Conservation (phyloP, 2,113 vertebrate species). For the Etheostoma spectabile region DNA sequence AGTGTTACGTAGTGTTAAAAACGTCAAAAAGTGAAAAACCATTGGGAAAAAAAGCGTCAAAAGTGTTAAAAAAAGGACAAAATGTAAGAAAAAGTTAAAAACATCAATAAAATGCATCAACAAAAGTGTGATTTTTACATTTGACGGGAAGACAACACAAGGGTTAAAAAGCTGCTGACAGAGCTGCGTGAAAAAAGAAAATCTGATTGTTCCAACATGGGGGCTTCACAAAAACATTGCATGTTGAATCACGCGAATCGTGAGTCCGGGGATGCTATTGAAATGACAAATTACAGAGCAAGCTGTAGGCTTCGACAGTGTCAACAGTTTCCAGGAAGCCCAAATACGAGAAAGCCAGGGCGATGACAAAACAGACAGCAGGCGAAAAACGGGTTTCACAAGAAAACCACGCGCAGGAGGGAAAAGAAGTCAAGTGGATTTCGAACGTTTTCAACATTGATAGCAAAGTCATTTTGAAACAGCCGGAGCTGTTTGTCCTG, state of each 20-base stretch:
- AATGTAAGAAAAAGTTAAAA: too few species aligned
- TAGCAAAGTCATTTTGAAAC: constrained; percentile 20
- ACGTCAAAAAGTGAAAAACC: too few species aligned
- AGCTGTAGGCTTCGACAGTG: constrained; percentile 34
- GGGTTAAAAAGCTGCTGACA: not conserved
- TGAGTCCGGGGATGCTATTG: constrained; percentile 5
- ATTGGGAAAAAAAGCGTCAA: too few species aligned
- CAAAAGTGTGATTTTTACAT: too few species aligned
- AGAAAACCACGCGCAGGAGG: constrained; percentile 25
- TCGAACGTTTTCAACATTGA: constrained; percentile 19
- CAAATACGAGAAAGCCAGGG: not conserved
- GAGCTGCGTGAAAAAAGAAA: too few species aligned
- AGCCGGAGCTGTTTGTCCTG: constrained; percentile 27
- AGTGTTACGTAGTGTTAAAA: too few species aligned
- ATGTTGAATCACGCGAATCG: not conserved
- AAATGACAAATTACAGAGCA: constrained; percentile 18
- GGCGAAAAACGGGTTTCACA: constrained; percentile 30
- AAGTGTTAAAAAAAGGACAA: too few species aligned
- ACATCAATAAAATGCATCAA: too few species aligned
- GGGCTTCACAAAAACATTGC: not conserved
- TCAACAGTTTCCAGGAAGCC: constrained; percentile 27
- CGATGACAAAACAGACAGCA: constrained; percentile 2
- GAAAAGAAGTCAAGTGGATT: constrained; percentile 50
- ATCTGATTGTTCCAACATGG: not conserved
- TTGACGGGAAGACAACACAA: too few species aligned